Conservation (phyloP, 2,888 invertebrate genomes). For the Tridacna crocea region DNA sequence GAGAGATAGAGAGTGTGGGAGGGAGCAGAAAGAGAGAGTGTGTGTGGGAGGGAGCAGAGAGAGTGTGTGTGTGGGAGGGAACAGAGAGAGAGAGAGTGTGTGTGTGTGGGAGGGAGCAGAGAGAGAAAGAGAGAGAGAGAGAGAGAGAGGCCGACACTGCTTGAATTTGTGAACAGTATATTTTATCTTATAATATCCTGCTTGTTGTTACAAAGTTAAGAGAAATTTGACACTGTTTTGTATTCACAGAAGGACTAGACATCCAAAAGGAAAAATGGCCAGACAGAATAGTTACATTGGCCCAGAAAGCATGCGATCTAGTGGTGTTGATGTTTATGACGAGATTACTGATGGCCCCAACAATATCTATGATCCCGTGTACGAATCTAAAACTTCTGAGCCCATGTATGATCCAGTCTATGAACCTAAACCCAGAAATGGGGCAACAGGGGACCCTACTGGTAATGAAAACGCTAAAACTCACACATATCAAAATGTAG, state of each 20-base stretch:
- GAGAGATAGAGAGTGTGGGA: no score
- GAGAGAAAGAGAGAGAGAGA: no score
- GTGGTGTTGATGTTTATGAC: constrained; percentile 29
- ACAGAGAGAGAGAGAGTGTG: no score
- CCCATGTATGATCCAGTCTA: constrained; percentile 7
- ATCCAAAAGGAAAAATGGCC: constrained; percentile 3
- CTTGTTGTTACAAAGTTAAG: no score
- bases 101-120: no score
- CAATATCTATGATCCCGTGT: constrained; percentile 32
- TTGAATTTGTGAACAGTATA: no score
- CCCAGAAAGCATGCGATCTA: constrained; percentile 9
- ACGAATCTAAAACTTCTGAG: constrained; percentile 26
- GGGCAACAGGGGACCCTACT: not conserved
- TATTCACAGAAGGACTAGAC: not conserved
- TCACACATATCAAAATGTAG: constrained; percentile 3
- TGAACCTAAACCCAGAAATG: not conserved
- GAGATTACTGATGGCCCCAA: constrained; percentile 28
- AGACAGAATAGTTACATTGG: constrained; percentile 24
- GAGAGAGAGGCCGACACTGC: not conserved
- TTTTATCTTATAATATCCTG: no score
- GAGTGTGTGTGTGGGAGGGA: no score
- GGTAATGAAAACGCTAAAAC: not conserved
- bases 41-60: no score
- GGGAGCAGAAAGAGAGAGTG: no score
- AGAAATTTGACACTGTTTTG: no score